Conservation (phyloP, 1,140 invertebrate genomes). For the Luehdorfia chinensis region DNA sequence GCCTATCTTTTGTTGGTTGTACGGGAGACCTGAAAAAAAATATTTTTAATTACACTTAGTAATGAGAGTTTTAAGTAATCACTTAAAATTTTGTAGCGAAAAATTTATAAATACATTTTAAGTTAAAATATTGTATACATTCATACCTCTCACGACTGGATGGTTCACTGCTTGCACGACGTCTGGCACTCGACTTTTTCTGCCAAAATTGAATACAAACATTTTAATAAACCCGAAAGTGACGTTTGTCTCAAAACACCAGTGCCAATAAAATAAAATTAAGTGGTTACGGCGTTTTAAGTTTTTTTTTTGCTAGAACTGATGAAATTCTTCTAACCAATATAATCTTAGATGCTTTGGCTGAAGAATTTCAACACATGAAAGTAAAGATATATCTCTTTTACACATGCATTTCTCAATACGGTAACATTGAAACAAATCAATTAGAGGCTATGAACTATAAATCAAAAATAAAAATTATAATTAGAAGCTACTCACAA, state of each 20-base stretch:
- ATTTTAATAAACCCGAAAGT: conserved; percentile 20
- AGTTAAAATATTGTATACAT: too few species aligned
- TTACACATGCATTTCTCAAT: conserved; percentile 62
- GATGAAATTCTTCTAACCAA: conserved; percentile 42
- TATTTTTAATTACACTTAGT: background rate
- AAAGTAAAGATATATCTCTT: conserved; percentile 48
- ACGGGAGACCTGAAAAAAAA: conserved; percentile 54
- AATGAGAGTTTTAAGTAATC: too few species aligned
- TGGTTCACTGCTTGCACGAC: conserved; percentile 65
- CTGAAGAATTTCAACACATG: conserved; percentile 40
- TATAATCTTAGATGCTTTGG: conserved; percentile 13
- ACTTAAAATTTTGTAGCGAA: too few species aligned
- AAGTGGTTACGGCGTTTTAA: conserved; percentile 70
- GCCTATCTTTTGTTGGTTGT: conserved; percentile 49
- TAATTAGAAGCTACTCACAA: conserved; percentile 61
- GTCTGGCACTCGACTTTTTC: conserved; percentile 76
- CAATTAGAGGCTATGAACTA: conserved; percentile 38
- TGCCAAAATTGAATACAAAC: conserved; percentile 61
- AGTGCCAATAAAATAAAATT: conserved; percentile 73
- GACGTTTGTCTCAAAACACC: conserved; percentile 47
- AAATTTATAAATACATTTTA: too few species aligned
- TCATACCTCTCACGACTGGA: conserved; percentile 70
- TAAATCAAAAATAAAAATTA: conserved; percentile 38
- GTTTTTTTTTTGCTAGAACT: conserved; percentile 45
- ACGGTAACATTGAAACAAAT: conserved; percentile 44